Percentiles rank a stretch among this genome's conserved stretches.
Conservation (phyloP, 2,113 vertebrate genomes). For the Rhinogobius similis region DNA sequence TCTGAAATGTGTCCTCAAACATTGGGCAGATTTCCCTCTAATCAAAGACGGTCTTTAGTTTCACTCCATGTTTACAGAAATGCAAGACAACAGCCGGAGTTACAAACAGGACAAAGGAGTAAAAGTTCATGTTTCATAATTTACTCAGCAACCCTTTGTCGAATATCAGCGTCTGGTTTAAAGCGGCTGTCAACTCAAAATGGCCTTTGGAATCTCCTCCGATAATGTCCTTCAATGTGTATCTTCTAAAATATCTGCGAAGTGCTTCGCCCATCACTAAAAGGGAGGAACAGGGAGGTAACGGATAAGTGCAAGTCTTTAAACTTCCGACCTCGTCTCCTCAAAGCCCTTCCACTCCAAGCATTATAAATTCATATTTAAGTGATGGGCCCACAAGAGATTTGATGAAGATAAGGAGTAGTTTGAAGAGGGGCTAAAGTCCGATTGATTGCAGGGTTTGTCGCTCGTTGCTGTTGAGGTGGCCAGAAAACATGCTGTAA, state of each 20-base stretch:
- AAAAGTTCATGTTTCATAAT: slow-evolving; percentile 33
- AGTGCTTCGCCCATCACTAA: slow-evolving; percentile 37
- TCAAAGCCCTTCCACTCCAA: background rate
- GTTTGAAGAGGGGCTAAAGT: slow-evolving; percentile 74
- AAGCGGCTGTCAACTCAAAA: background rate
- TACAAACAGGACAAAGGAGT: slow-evolving; percentile 62
- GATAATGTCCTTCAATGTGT: slow-evolving; percentile 20
- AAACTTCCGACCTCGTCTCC: slow-evolving; percentile 10
- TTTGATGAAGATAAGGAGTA: slow-evolving; percentile 11
- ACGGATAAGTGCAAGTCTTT: slow-evolving; percentile 41
- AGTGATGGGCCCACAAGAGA: slow-evolving; percentile 37
- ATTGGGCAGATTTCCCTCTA: slow-evolving; percentile 17
- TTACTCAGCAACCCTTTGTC: slow-evolving; percentile 29
- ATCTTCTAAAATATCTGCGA: slow-evolving; percentile 24
- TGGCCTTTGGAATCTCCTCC: slow-evolving; percentile 5
- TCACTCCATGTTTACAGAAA: slow-evolving; percentile 54
- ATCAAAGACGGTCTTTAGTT: slow-evolving; percentile 38
- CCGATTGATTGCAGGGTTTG: slow-evolving; percentile 91
- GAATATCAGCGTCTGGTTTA: slow-evolving; percentile 18
- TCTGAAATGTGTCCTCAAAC: slow-evolving; percentile 41
- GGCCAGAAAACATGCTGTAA: slow-evolving; percentile 94
- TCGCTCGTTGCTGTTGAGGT: slow-evolving; percentile 91
- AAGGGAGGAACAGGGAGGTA: slow-evolving; percentile 25
- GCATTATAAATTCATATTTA: slow-evolving; percentile 26
- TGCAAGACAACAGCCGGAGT: slow-evolving; percentile 55